phyloP scores from a whole-genome alignment of 2,888 invertebrate species.

The Zygaena filipendulae region DNA sequence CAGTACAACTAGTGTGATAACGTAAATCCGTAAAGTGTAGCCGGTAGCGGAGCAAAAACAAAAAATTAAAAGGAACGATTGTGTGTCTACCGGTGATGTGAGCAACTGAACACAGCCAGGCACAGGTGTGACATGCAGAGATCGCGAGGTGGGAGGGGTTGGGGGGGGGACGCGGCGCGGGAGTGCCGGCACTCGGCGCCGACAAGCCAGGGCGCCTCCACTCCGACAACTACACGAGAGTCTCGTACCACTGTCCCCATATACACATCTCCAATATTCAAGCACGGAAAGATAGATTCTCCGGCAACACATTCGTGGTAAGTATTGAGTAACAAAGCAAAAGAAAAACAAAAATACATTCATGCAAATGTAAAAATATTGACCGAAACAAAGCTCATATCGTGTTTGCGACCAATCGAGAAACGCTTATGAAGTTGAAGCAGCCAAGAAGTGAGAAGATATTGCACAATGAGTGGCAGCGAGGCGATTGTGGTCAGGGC shows the following conservation, averaged over 20 bases:
- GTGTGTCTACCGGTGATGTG: slow-evolving; percentile 67
- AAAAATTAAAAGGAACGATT: slow-evolving; percentile 54
- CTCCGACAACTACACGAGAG: slow-evolving; percentile 22
- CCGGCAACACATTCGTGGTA: slow-evolving; percentile 51
- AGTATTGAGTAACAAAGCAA: slow-evolving; percentile 65
- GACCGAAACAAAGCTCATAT: slow-evolving; percentile 47
- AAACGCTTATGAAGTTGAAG: slow-evolving; percentile 34
- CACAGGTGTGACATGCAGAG: slow-evolving; percentile 60
- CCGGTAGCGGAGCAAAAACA: slow-evolving; percentile 63
- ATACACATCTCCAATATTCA: slow-evolving; percentile 32
- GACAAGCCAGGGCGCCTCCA: slow-evolving; percentile 21
- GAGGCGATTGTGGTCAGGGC: slow-evolving; percentile 2
- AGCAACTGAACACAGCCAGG: slow-evolving; percentile 69
- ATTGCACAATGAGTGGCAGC: slow-evolving; percentile 28
- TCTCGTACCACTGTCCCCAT: slow-evolving; percentile 39
- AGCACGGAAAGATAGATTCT: slow-evolving; percentile 42
- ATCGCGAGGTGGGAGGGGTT: slow-evolving; percentile 62
- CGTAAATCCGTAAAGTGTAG: slow-evolving; percentile 51
- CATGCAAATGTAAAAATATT: slow-evolving; percentile 43
- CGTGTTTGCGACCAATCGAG: slow-evolving; percentile 38
- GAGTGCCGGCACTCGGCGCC: slow-evolving; percentile 25
- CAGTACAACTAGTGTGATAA: slow-evolving; percentile 58
- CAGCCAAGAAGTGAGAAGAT: slow-evolving; percentile 34
- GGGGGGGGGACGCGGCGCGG: slow-evolving; percentile 47
- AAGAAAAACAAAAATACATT: slow-evolving; percentile 63